A percentile compares a stretch with the other conserved stretches of the same genome.
Evolutionary conservation across 2,113 vertebrate species (phyloP).

Genomic region (Trochalopteron elliotii): DNA sequence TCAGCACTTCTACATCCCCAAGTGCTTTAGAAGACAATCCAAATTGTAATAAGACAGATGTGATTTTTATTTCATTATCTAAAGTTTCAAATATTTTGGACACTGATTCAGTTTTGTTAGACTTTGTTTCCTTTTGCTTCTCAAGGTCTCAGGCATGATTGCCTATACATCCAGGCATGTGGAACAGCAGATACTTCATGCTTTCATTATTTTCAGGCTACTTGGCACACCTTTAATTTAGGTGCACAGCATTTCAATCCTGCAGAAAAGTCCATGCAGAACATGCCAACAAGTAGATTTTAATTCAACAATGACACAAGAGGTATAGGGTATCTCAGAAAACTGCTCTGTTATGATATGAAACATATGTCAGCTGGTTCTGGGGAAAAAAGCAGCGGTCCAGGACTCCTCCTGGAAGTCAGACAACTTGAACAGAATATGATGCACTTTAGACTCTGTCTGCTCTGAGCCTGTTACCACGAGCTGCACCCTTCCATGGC

Average conservation of each 20-base stretch:
- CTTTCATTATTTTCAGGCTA: not conserved
- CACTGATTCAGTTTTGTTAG: not conserved
- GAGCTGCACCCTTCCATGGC: not conserved
- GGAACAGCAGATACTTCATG: not conserved
- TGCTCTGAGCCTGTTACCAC: not conserved
- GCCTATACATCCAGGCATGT: not conserved
- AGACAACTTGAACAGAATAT: not conserved
- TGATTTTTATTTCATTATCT: not conserved
- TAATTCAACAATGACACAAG: not conserved
- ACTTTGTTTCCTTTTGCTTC: not conserved
- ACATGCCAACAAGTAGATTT: not conserved
- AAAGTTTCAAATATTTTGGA: not conserved
- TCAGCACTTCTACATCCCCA: not conserved
- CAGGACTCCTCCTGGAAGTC: not conserved
- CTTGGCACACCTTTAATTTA: constrained; percentile 19
- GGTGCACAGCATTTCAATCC: not conserved
- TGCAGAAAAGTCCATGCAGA: not conserved
- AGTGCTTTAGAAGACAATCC: not conserved
- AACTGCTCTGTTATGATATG: not conserved
- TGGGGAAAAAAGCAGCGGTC: not conserved
- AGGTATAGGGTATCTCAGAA: not conserved
- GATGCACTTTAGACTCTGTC: not conserved
- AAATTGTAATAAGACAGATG: not conserved
- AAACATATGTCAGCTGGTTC: not conserved
- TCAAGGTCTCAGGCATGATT: not conserved